Evolutionary conservation across 2,888 invertebrate species (phyloP).

Genomic region (Diarsia brunnea): DNA sequence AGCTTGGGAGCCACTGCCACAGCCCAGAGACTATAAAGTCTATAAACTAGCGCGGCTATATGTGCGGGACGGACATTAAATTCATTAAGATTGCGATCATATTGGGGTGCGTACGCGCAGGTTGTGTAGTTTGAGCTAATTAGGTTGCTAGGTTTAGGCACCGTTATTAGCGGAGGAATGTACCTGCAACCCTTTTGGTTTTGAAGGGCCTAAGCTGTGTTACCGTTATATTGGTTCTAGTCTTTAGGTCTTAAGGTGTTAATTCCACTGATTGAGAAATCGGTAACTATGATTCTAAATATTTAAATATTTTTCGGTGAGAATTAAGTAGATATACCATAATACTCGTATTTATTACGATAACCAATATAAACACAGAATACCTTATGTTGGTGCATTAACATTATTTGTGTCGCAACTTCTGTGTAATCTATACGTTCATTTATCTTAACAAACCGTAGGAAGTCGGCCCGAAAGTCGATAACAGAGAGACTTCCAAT

Average conservation of each 20-base stretch:
- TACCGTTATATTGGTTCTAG: neutral
- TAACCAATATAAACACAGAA: neutral
- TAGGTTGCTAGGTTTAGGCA: conserved; percentile 40
- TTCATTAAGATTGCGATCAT: conserved; percentile 63
- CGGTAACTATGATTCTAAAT: neutral
- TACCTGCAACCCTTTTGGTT: conserved; percentile 2
- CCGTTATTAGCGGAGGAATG: conserved; percentile 33
- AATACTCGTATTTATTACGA: conserved; percentile 17
- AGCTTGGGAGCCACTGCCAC: conserved; percentile 1
- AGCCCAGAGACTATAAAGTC: neutral
- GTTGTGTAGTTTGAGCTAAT: conserved; percentile 39
- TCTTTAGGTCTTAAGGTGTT: neutral
- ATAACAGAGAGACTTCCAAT: conserved; percentile 62
- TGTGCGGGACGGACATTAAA: conserved; percentile 50
- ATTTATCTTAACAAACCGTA: conserved; percentile 52
- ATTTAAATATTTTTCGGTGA: neutral
- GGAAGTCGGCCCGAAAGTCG: conserved; percentile 47
- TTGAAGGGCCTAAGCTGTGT: too few relatives aligned
- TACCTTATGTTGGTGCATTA: conserved; percentile 15
- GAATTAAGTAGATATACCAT: neutral
- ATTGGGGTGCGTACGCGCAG: conserved; percentile 48
- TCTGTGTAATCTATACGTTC: conserved; percentile 40
- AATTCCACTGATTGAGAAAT: neutral
- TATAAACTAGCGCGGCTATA: conserved; percentile 52
- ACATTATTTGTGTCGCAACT: conserved; percentile 45